Evolutionary conservation across 2,113 vertebrate species (phyloP).

Genomic region (Entomyzon cyanotis): DNA sequence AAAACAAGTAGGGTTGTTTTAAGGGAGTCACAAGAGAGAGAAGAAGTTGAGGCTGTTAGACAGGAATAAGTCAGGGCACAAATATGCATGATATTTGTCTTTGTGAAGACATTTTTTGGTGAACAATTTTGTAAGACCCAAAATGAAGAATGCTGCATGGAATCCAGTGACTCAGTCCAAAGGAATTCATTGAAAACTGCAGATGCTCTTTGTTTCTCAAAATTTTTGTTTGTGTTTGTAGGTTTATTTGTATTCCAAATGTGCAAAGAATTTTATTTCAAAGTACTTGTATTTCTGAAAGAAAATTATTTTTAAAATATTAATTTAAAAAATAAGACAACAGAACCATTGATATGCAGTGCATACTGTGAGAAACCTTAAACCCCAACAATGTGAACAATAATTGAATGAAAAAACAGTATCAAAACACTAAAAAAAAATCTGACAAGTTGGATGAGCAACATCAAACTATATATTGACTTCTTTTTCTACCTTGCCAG

Average conservation of each 20-base stretch:
- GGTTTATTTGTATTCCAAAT: neutral
- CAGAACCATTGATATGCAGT: neutral
- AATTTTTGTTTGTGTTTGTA: neutral
- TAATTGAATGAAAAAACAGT: neutral
- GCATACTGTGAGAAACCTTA: neutral
- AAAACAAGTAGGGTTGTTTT: neutral
- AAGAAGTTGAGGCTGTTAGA: neutral
- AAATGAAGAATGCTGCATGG: neutral
- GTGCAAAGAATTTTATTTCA: neutral
- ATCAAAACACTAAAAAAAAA: neutral
- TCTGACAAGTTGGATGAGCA: neutral
- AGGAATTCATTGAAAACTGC: neutral
- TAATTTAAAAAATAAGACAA: neutral
- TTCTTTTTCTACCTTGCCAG: slow-evolving; percentile 21
- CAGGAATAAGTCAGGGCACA: neutral
- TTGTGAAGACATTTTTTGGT: neutral
- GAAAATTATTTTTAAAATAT: neutral
- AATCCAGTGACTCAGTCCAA: neutral
- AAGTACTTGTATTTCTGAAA: neutral
- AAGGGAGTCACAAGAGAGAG: neutral
- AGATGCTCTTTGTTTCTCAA: neutral
- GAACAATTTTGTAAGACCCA: neutral
- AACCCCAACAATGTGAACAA: neutral
- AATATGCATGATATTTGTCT: neutral
- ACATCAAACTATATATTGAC: neutral